Evolutionary conservation across 2,797 vertebrate species (phyloP), one percentile per base, ranked within the genome.

Genomic region (Botia kubotai): DNA sequence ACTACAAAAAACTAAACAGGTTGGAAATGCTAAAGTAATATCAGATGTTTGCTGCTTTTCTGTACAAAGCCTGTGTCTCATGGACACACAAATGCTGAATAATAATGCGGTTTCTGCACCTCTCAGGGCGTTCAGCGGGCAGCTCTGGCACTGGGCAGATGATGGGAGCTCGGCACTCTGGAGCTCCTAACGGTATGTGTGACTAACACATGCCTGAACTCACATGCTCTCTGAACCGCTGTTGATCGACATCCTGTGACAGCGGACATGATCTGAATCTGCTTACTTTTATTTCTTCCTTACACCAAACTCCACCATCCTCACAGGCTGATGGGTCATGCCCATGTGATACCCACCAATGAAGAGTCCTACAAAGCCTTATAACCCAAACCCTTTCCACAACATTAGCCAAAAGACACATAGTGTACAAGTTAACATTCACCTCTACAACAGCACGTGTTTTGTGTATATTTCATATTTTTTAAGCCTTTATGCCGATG

Each of bases 281-380:
- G 1, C 5, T 43, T 43, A 10, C 39, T 43, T 43, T 75, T 10
- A 0, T 19, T 84, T 12, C 39, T 75, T 39, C 84, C 29, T 58
- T 92, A 98, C 96, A 97, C 82, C 94, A 96, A 0, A 89, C 93
- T 12, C 92, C 92, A 0, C 88, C 93, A 0, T 84, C 86, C 50
- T 72, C 96, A 0, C 94, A 96, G 43, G 86, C 93, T 0, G 97
- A 98, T 65, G 96, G 95, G 83, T 90, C 75, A 2, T 79, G 14
- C 72, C 75, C 39, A 55, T 83, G 17, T 72, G 81, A 21, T 60
- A 52, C 5, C 16, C 79, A 58, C 39, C 65, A 21, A 57, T 74
- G 77, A 79, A 83, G 19, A 81, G 65, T 78, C 3, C 70, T 36
- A 36, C 53, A 26, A 12, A n/a, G 36, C 70, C 52, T 52, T 62